These are phyloP conservation scores for Pipistrellus nathusii DNA, from an alignment of 2,797 vertebrate genomes.

Conservation along the genomic window DNA sequence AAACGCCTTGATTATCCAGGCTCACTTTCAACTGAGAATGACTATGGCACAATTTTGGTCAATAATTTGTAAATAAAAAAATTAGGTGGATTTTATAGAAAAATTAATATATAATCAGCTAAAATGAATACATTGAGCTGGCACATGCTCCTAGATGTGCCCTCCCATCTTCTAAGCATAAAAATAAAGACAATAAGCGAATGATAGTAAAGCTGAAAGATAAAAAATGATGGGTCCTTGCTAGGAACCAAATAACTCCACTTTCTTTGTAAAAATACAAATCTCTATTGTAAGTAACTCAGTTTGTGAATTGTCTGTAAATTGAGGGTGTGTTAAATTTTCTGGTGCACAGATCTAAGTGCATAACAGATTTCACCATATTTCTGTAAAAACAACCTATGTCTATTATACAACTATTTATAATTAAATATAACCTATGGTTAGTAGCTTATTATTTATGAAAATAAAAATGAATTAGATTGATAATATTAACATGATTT, in stretches of 20 bases:
- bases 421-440: slow-evolving; percentile 17
- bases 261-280: neutral
- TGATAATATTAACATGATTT: neutral
- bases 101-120: neutral
- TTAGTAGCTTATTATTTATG: slow-evolving; percentile 10
- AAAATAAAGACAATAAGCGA: neutral
- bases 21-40: neutral
- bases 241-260: neutral
- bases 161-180: neutral
- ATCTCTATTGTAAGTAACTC: neutral
- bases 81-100: neutral
- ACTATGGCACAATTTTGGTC: neutral
- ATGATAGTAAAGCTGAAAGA: slow-evolving; percentile 10
- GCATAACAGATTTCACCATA: neutral
- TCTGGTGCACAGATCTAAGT: neutral
- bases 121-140: neutral
- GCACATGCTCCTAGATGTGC: neutral
- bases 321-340: neutral
- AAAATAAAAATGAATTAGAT: slow-evolving; percentile 42
- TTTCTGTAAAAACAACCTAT: neutral
- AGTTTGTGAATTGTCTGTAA: neutral
- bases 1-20: neutral
- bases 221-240: neutral
- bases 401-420: neutral
- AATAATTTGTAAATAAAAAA: slow-evolving; percentile 4